Evolutionary conservation across 2,113 vertebrate genomes (phyloP).

Genomic region (Gymnarchus niloticus): DNA sequence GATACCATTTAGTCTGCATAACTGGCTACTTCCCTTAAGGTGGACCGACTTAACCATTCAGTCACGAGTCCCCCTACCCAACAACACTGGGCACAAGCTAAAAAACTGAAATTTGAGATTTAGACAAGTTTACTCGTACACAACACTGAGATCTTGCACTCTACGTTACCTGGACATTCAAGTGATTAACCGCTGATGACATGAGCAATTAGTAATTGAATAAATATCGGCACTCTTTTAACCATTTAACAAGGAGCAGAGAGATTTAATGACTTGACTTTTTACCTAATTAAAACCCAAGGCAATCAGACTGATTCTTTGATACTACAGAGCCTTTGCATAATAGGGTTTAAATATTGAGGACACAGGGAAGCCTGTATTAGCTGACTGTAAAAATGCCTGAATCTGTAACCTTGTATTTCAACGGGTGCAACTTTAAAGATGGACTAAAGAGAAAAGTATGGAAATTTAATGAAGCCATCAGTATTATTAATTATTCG

Average conservation of each 20-base stretch:
- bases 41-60: too few species aligned
- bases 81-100: not conserved
- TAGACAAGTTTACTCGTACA: not conserved
- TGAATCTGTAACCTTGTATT: not conserved
- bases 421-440: not conserved
- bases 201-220: not conserved
- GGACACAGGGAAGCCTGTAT: not conserved
- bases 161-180: not conserved
- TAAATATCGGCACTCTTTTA: not conserved
- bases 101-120: not conserved
- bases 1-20: too few species aligned
- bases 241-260: conserved; percentile 3
- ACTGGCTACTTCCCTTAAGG: too few species aligned
- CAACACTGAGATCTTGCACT: not conserved
- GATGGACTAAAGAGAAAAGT: not conserved
- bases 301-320: not conserved
- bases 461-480: not conserved
- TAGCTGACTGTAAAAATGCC: not conserved
- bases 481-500: too few species aligned
- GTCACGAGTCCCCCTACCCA: not conserved
- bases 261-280: conserved; percentile 2
- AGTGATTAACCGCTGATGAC: not conserved
- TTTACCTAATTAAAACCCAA: conserved; percentile 2
- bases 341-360: not conserved
- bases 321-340: not conserved